A percentile compares a stretch with the other conserved stretches of the same genome.
phyloP scores from a whole-genome alignment of 1,140 invertebrate species.

The Piezodorus guildinii region DNA sequence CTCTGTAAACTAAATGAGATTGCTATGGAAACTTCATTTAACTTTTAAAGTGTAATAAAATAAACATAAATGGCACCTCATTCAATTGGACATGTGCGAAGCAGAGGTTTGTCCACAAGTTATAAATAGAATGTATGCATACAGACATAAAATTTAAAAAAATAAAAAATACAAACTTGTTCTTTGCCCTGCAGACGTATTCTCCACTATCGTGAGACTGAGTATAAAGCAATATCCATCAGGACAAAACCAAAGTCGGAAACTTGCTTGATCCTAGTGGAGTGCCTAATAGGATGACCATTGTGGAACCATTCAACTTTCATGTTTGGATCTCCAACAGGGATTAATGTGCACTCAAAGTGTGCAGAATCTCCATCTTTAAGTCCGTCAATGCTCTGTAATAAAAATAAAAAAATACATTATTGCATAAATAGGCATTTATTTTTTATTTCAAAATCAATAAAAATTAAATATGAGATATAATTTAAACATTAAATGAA shows the following conservation, averaged over 20 bases:
- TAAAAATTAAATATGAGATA: background rate
- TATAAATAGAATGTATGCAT: background rate
- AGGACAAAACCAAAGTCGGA: constrained; percentile 94
- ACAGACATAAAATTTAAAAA: background rate
- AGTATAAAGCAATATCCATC: constrained; percentile 86
- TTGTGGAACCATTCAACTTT: constrained; percentile 95
- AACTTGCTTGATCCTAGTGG: constrained; percentile 83
- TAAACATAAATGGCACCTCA: no score
- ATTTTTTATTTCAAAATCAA: background rate
- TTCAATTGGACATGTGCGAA: no score
- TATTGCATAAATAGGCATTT: background rate
- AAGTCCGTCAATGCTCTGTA: constrained; percentile 64
- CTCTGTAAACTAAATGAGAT: no score
- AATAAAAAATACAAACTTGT: constrained; percentile 43
- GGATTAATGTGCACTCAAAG: constrained; percentile 83
- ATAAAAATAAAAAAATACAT: constrained; percentile 21
- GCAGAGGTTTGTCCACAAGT: no score
- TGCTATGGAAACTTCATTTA: no score
- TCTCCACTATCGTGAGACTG: constrained; percentile 88
- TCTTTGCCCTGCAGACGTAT: constrained; percentile 78
- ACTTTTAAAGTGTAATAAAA: no score
- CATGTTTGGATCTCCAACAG: constrained; percentile 85
- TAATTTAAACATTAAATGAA: no score
- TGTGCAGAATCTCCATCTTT: constrained; percentile 86
- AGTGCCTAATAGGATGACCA: constrained; percentile 72